Evolutionary conservation across 2,113 vertebrate genomes (phyloP), one percentile per base, ranked within the genome.

Genomic region (Rattus rattus): DNA sequence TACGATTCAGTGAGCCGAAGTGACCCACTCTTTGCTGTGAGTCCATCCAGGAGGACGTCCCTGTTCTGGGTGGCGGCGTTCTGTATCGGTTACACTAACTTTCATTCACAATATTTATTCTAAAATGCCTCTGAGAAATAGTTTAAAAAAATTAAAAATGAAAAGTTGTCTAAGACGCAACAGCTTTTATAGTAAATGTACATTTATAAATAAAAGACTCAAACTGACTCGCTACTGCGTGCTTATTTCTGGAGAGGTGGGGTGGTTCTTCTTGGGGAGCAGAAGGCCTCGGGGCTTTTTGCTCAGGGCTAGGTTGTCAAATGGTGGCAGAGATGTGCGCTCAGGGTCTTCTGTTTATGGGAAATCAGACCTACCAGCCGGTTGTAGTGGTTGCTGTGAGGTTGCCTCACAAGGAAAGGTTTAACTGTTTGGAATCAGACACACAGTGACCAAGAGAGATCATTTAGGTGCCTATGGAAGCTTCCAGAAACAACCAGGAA

Each of bases 141-240:
- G 99, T 84, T 84, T 98, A 98, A 98, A 96, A 97, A 94, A 90
- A 87, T 91, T 80, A 77, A 94, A 96, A 94, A 72, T 72, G 90
- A 96, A 99, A 99, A 98, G 98, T 99, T 99, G 98, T 99, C 99
- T 98, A 98, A 99, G 99, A 99, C 98, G 98, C 99, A 98, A 99
- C 98, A 98, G 99, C 99, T 99, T 99, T 99, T 99, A 99, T 99
- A 99, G 98, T 98, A 98, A 99, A 99, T 99, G 99, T 99, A 99
- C 99, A 99, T 99, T 99, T 99, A 99, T 99, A 99, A 99, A 99
- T 99, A 99, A 99, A 99, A 99, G 95, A 95, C 98, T 99, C 97
- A 97, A 98, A 99, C 98, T 98, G 95, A 98, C 86, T 81, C 91
- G n/a, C 89, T 86, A 67, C 75, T 91, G 52, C 72, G 61, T 95